Conservation (phyloP, 1,140 invertebrate species). For the Atta colombica region DNA sequence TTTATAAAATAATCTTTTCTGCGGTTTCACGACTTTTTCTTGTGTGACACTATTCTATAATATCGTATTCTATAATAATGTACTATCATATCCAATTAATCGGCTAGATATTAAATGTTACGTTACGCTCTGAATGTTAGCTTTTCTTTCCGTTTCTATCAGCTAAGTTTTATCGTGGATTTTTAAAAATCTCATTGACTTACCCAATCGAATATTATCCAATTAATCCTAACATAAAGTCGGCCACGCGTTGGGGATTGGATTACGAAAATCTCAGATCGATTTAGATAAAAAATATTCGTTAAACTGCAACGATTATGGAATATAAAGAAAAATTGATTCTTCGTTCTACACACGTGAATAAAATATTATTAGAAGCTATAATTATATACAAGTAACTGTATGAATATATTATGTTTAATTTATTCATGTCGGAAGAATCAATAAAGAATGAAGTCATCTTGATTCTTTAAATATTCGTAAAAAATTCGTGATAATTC, state of each 20-base stretch:
- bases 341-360: no score
- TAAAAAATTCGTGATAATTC: neutral
- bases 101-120: neutral
- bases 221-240: neutral
- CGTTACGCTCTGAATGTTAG: neutral
- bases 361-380: neutral
- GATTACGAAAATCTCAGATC: constrained; percentile 8
- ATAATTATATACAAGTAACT: neutral
- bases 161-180: neutral
- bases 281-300: neutral
- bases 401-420: neutral
- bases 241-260: neutral
- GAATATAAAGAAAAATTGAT: neutral
- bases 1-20: constrained; percentile 6
- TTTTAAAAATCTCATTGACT: neutral
- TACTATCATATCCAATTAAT: neutral
- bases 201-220: neutral
- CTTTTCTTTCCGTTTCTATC: neutral
- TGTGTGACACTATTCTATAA: neutral
- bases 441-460: neutral
- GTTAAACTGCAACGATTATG: neutral
- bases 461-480: neutral
- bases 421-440: neutral
- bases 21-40: neutral
- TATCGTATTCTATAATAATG: neutral